Percentiles rank a stretch among this genome's conserved stretches.
Evolutionary conservation across 2,888 invertebrate species (phyloP).

Genomic region (Pelosia muscerda): DNA sequence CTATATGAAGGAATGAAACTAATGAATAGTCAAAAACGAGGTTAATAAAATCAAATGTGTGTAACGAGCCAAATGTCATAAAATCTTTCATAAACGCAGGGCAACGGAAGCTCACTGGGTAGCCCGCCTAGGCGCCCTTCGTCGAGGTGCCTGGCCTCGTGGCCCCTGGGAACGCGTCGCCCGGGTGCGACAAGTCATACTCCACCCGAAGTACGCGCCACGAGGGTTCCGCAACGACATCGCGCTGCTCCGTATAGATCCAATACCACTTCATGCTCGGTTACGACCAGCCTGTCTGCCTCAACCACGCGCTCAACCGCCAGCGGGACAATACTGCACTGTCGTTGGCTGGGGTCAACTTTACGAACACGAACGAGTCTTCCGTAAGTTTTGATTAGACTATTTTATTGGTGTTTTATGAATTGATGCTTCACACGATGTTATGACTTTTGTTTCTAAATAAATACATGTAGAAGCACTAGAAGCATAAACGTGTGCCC

Average conservation of each 20-base stretch:
- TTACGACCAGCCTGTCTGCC: slow-evolving; percentile 86
- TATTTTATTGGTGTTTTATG: background rate
- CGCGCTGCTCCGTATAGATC: slow-evolving; percentile 88
- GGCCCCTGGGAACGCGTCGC: slow-evolving; percentile 92
- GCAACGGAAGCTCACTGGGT: slow-evolving; percentile 93
- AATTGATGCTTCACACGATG: background rate
- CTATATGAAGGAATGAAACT: too few relatives aligned
- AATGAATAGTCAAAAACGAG: too few relatives aligned
- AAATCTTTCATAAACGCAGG: slow-evolving; percentile 68
- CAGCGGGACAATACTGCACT: slow-evolving; percentile 90
- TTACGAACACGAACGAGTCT: slow-evolving; percentile 92
- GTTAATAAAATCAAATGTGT: background rate
- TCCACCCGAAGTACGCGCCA: slow-evolving; percentile 92
- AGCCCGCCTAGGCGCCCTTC: slow-evolving; percentile 91
- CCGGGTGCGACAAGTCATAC: slow-evolving; percentile 88
- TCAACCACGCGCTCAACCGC: slow-evolving; percentile 84
- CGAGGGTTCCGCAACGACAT: slow-evolving; percentile 93
- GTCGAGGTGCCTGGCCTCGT: slow-evolving; percentile 90
- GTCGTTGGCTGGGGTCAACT: slow-evolving; percentile 94
- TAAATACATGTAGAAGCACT: too few relatives aligned
- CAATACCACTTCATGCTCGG: slow-evolving; percentile 85
- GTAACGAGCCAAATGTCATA: background rate
- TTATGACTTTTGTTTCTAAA: too few relatives aligned
- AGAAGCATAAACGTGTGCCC: too few relatives aligned
- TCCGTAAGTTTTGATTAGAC: slow-evolving; percentile 89